Evolutionary conservation across 2,797 vertebrate species (phyloP), one percentile per base, ranked within the genome.

Genomic region (Xiphophorus birchmanni): DNA sequence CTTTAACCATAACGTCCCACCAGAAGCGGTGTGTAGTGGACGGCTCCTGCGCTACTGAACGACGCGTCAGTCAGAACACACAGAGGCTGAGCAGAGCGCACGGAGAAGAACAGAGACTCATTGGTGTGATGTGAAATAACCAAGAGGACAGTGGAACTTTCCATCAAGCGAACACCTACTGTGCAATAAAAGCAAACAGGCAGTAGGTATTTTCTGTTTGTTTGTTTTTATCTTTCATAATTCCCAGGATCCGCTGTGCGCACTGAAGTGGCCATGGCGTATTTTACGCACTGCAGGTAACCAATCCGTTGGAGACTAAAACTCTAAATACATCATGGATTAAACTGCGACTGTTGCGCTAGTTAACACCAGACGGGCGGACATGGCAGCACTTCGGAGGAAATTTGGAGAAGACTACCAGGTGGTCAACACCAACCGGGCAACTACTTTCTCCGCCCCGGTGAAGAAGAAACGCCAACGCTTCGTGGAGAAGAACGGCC

Each of bases 401-500:
- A 97, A 97, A 95, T 97, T 97, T 56, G 97, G 97, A 0, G 97
- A 97, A 35, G 97, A 98, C 93, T 97, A 98, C 89, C 97, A 96
- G 89, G 97, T 96, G 77, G 97, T 97, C 42, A 97, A 96, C 84
- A 96, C 95, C 0, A 92, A 95, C 3, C 82, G 92, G 32, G 91
- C 93, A 0, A 80, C 92, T 58, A 80, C 93, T 29, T 96, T 95
- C 80, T 82, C 95, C 0, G 94, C 95, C n/a, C 95, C 94, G 54
- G 94, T 94, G 5, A 96, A 95, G 89, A 96, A 97, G 86, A 97
- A 97, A 89, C 94, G 97, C 26, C 97, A 98, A 92, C 96, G 97
- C 79, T 98, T 98, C 78, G 97, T 98, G 92, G 97, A 98, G 63
- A 98, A 98, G 91, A 98, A 98, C 84, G 97, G 97, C 2, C 97